Conservation (phyloP, 2,888 invertebrate species). For the Rhimphoctona megacephalus region DNA sequence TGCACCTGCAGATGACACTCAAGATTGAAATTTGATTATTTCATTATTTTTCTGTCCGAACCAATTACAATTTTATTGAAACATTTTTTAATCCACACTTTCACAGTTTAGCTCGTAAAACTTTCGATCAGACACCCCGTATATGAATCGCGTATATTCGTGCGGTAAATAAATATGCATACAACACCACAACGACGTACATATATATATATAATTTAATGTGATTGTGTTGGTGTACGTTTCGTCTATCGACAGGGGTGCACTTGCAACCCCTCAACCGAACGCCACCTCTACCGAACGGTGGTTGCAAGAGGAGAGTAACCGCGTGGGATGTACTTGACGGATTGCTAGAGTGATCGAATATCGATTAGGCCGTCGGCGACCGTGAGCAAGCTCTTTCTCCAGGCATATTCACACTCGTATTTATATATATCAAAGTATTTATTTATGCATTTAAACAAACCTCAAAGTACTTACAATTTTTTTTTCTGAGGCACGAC, state of each 20-base stretch:
- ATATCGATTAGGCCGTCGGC: constrained; percentile 81
- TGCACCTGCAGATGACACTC: background rate
- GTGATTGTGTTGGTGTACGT: constrained; percentile 52
- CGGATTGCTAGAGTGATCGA: constrained; percentile 82
- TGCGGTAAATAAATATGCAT: constrained; percentile 33
- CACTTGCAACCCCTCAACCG: constrained; percentile 38
- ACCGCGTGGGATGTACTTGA: constrained; percentile 81
- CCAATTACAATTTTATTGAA: background rate
- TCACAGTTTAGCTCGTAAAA: background rate
- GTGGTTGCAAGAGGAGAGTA: constrained; percentile 69
- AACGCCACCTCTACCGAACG: constrained; percentile 59
- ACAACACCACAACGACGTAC: background rate
- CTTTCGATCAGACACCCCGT: background rate
- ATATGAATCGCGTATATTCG: constrained; percentile 19
- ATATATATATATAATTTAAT: constrained; percentile 56
- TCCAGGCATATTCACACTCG: constrained; percentile 11
- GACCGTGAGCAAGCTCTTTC: constrained; percentile 37
- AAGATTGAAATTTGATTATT: background rate
- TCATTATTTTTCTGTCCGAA: no score
- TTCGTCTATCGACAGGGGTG: constrained; percentile 45
- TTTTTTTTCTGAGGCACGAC: no score
- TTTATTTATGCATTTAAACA: background rate
- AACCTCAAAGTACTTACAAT: background rate
- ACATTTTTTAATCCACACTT: background rate
- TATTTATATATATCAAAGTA: background rate